Conservation (phyloP, 2,113 vertebrate genomes). For the Engystomops pustulosus region DNA sequence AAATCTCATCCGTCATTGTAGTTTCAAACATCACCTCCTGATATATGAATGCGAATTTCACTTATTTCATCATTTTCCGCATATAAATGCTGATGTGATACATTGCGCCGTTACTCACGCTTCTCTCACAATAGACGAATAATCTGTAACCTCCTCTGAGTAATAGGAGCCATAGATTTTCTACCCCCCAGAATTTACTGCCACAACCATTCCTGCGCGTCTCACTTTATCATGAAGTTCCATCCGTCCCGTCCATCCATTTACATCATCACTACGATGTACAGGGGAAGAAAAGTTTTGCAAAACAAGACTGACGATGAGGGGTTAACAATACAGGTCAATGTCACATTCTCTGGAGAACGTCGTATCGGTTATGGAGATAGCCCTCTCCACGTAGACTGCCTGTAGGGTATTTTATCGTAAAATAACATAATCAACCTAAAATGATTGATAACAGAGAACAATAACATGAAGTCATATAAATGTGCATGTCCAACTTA, state of each 20-base stretch:
- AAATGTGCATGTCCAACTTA: too few relatives aligned
- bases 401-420: too few relatives aligned
- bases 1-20: background rate
- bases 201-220: constrained; percentile 42
- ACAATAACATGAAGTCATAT: background rate
- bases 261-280: background rate
- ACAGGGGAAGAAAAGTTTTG: background rate
- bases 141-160: constrained; percentile 39
- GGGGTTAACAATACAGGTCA: background rate
- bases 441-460: background rate
- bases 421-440: too few relatives aligned
- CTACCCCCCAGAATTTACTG: constrained; percentile 46
- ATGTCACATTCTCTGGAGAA: too few relatives aligned
- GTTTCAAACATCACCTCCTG: background rate
- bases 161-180: constrained; percentile 57
- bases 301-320: too few relatives aligned
- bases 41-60: constrained; percentile 26
- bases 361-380: too few relatives aligned
- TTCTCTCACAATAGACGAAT: constrained; percentile 41
- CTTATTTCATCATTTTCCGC: constrained; percentile 29
- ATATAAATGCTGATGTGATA: constrained; percentile 27
- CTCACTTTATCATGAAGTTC: constrained; percentile 38
- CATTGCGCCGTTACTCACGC: constrained; percentile 42
- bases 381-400: too few relatives aligned
- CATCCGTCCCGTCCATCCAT: background rate